These are phyloP conservation scores for Melinopterus prodromus DNA, from an alignment of 2,888 invertebrate species.

Conservation along the genomic window DNA sequence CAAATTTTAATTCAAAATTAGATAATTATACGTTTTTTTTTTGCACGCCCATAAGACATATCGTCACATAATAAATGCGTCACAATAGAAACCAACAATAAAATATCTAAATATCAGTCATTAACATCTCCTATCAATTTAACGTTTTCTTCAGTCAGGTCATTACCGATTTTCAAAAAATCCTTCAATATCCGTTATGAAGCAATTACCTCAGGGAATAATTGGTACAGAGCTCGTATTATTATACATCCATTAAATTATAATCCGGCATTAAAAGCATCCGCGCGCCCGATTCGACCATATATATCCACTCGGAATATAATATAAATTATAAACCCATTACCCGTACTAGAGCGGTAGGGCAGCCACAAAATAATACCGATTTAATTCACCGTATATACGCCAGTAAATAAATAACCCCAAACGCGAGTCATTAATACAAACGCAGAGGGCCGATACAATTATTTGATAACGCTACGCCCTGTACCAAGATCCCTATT, in stretches of 20 bases:
- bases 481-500: not conserved
- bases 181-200: not conserved
- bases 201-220: not conserved
- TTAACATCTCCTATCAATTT: not conserved
- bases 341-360: not conserved
- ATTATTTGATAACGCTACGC: not conserved
- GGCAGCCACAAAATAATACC: not conserved
- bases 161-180: not conserved
- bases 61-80: too few species aligned
- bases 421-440: not conserved
- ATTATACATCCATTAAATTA: not conserved
- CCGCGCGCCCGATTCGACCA: too few species aligned
- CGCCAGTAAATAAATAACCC: not conserved
- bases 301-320: not conserved
- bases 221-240: not conserved
- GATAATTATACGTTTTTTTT: too few species aligned
- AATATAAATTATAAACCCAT: constrained; percentile 4
- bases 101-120: too few species aligned
- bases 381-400: not conserved
- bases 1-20: too few species aligned
- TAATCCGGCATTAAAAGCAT: constrained; percentile 4
- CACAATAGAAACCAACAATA: too few species aligned
- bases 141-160: not conserved
- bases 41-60: too few species aligned
- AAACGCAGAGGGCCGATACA: not conserved